These are phyloP conservation scores for Gymnarchus niloticus DNA, from an alignment of 2,113 vertebrate genomes.

Conservation along the genomic window DNA sequence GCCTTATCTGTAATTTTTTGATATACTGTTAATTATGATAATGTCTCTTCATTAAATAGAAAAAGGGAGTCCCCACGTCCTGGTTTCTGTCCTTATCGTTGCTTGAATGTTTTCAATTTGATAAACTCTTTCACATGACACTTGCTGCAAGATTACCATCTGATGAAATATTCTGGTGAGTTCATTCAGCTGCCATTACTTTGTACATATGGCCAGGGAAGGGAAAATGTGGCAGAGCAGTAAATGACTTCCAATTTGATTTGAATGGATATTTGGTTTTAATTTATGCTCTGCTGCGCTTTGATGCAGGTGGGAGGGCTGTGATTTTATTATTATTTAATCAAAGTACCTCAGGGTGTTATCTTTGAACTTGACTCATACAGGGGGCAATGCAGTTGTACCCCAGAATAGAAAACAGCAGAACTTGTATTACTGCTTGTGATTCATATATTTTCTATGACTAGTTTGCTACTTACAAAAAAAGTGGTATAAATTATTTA, in stretches of 20 bases:
- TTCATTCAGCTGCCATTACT: background rate
- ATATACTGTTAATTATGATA: background rate
- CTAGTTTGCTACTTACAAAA: background rate
- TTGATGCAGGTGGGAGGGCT: background rate
- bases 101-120: background rate
- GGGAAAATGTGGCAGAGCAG: background rate
- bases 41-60: background rate
- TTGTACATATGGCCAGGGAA: background rate
- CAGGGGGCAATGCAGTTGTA: background rate
- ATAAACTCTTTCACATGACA: background rate
- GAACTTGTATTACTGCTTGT: background rate
- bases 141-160: background rate
- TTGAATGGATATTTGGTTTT: background rate
- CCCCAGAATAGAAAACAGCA: background rate
- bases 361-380: background rate
- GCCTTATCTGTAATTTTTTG: no score
- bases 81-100: background rate
- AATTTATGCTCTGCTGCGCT: background rate
- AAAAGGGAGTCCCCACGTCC: background rate
- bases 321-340: background rate
- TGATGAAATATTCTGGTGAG: background rate
- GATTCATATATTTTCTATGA: background rate
- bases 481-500: constrained; percentile 20
- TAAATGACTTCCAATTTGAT: background rate
- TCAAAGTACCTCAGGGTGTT: background rate